phyloP scores from a whole-genome alignment of 92 coral and sea anemone species.

The Montipora capitata region DNA sequence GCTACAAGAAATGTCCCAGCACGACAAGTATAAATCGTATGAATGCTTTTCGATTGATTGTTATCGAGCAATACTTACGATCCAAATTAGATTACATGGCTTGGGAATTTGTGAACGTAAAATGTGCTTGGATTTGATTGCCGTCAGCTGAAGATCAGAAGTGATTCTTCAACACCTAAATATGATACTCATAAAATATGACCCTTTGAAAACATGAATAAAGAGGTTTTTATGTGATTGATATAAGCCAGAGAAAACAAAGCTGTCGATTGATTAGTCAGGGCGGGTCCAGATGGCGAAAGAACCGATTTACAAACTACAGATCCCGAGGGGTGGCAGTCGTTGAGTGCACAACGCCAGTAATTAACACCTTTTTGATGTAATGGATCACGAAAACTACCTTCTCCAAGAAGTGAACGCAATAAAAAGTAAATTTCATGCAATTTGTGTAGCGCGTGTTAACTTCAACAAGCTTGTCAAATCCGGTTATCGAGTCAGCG shows the following conservation, averaged over 20 bases:
- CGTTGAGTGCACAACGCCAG: not conserved
- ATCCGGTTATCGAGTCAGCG: conserved; percentile 34
- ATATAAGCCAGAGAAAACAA: conserved; percentile 19
- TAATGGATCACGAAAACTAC: not conserved
- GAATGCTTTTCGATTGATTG: conserved; percentile 38
- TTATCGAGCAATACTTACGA: conserved; percentile 23
- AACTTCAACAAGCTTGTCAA: conserved; percentile 26
- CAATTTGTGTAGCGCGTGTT: conserved; percentile 32
- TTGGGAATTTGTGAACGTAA: conserved; percentile 12
- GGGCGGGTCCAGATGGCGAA: conserved; percentile 33
- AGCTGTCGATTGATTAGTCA: conserved; percentile 1
- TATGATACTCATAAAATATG: conserved; percentile 62
- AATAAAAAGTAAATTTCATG: not conserved
- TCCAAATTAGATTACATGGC: conserved; percentile 46
- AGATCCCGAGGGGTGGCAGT: not conserved
- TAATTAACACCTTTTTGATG: not conserved
- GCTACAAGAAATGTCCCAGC: not conserved
- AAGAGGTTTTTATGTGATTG: conserved; percentile 47
- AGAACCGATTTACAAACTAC: conserved; percentile 16
- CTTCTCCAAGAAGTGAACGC: not conserved
- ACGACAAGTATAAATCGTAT: not conserved
- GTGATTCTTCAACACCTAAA: conserved; percentile 64
- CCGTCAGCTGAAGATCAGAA: not conserved
- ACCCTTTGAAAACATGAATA: conserved; percentile 51
- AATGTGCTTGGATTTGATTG: conserved; percentile 33